Evolutionary conservation across 2,888 invertebrate genomes (phyloP).

Genomic region (Dyspetes luteomarginatus): DNA sequence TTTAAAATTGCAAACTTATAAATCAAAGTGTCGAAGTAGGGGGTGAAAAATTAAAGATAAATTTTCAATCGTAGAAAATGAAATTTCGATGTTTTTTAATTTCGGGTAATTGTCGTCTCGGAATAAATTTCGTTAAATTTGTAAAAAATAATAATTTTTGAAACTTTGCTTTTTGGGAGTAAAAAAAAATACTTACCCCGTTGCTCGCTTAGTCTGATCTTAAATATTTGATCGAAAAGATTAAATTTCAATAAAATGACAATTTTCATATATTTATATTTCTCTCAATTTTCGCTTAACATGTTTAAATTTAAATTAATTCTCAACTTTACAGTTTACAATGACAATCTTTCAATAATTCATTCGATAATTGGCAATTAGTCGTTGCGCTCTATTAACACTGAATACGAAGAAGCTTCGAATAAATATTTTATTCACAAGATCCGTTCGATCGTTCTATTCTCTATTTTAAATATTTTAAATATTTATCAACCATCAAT

Average conservation of each 20-base stretch:
- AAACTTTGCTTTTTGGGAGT: no score
- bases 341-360: background rate
- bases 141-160: background rate
- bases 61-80: background rate
- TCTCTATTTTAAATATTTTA: no score
- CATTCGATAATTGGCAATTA: background rate
- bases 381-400: background rate
- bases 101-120: background rate
- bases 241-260: background rate
- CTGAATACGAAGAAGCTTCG: background rate
- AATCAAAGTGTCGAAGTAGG: no score
- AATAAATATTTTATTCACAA: conserved; percentile 62
- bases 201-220: no score
- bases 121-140: no score
- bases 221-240: no score
- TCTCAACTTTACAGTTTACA: background rate
- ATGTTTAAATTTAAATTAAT: background rate
- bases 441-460: conserved; percentile 28
- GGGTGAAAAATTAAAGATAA: background rate
- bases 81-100: background rate
- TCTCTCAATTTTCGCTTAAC: background rate
- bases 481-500: conserved; percentile 30
- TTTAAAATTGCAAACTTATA: background rate
- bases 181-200: background rate
- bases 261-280: background rate